Evolutionary conservation across 1,140 invertebrate species (phyloP).

Genomic region (Proales similis): DNA sequence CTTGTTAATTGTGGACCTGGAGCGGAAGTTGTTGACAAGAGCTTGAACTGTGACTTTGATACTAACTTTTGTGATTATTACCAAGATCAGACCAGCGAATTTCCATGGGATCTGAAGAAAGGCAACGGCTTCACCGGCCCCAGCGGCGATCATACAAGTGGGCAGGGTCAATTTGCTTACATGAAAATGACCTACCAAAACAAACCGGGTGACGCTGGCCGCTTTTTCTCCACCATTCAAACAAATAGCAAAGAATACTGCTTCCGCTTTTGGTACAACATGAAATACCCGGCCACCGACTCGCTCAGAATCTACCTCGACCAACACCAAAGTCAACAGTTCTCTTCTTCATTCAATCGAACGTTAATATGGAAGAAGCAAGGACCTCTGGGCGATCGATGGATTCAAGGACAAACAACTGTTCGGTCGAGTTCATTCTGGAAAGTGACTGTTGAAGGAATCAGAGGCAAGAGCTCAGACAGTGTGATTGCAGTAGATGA

Average conservation of each 20-base stretch:
- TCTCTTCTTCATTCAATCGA: background rate
- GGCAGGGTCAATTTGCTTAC: constrained; percentile 40
- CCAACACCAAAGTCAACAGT: no score
- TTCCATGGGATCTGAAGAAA: constrained; percentile 66
- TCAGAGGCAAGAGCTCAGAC: background rate
- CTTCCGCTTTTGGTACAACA: constrained; percentile 17
- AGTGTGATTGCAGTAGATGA: constrained; percentile 41
- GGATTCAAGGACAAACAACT: constrained; percentile 42
- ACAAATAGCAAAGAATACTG: background rate
- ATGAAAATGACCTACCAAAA: constrained; percentile 4
- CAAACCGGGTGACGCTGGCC: constrained; percentile 33
- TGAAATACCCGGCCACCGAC: constrained; percentile 40
- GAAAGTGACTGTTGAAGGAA: constrained; percentile 16
- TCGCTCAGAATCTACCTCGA: constrained; percentile 43
- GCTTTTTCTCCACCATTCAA: constrained; percentile 11
- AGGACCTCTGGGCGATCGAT: constrained; percentile 45
- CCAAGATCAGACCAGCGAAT: constrained; percentile 65
- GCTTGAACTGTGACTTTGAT: constrained; percentile 41
- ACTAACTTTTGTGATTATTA: constrained; percentile 62
- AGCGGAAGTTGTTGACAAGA: background rate
- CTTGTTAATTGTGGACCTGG: constrained; percentile 43
- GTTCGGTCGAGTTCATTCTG: constrained; percentile 38
- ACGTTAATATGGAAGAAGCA: constrained; percentile 45
- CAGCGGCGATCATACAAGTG: constrained; percentile 39
- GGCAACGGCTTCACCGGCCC: constrained; percentile 49